Percentiles rank a stretch among this genome's conserved stretches.
Evolutionary conservation across 2,888 invertebrate species (phyloP).

Genomic region (Dryomyza anilis): DNA sequence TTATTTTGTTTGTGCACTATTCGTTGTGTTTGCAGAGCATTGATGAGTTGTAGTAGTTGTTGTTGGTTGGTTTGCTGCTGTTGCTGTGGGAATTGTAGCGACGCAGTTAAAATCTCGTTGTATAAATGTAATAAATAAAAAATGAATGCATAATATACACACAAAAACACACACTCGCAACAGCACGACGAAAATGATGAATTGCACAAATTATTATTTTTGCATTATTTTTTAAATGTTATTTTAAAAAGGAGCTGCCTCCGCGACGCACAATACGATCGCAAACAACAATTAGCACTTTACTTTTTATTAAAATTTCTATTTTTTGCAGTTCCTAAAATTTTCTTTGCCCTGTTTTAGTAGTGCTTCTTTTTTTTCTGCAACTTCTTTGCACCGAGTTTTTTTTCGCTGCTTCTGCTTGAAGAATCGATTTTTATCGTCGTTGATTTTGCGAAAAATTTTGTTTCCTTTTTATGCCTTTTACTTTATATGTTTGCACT

Average conservation of each 20-base stretch:
- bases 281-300: constrained; percentile 20
- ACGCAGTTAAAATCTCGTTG: neutral
- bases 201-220: constrained; percentile 6
- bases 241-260: neutral
- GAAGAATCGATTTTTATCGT: constrained; percentile 51
- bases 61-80: neutral
- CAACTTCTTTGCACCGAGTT: constrained; percentile 33
- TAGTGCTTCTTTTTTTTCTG: constrained; percentile 23
- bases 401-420: too few species aligned
- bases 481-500: constrained; percentile 13
- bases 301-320: too few species aligned
- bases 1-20: neutral
- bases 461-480: constrained; percentile 24
- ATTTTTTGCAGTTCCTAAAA: too few species aligned
- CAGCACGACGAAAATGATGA: neutral
- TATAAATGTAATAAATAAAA: constrained; percentile 2
- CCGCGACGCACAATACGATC: constrained; percentile 6
- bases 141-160: constrained; percentile 4
- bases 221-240: neutral
- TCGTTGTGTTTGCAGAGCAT: constrained; percentile 1
- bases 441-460: constrained; percentile 30
- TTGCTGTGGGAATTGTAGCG: neutral
- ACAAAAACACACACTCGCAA: neutral
- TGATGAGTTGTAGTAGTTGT: constrained; percentile 12
- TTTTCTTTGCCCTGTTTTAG: constrained; percentile 24